phyloP scores from a whole-genome alignment of 2,113 vertebrate species.

The Crypturellus undulatus region DNA sequence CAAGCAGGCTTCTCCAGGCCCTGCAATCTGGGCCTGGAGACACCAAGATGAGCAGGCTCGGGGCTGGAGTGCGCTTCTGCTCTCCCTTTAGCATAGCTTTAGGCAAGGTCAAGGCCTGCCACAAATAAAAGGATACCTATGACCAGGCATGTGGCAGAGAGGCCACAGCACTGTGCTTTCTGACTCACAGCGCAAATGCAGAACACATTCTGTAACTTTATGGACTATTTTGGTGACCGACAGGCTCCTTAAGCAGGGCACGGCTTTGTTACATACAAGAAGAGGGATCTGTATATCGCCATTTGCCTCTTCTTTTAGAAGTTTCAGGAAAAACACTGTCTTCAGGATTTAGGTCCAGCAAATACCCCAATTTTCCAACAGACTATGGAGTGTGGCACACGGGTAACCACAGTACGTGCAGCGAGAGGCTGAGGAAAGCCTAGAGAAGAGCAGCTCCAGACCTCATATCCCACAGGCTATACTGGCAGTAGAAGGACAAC shows the following conservation, averaged over 20 bases:
- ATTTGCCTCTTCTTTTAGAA: background rate
- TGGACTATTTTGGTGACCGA: background rate
- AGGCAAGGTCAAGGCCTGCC: background rate
- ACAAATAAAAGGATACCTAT: background rate
- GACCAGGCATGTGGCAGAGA: fast-evolving
- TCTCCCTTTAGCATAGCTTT: background rate
- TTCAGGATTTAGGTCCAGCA: background rate
- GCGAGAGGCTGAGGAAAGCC: background rate
- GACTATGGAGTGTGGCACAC: background rate
- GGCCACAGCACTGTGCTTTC: background rate
- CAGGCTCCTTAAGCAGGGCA: background rate
- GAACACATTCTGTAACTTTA: background rate
- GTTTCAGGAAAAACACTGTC: background rate
- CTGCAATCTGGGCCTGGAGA: background rate
- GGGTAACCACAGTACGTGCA: background rate
- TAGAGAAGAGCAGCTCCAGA: background rate
- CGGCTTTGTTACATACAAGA: background rate
- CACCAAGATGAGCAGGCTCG: background rate
- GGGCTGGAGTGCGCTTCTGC: background rate
- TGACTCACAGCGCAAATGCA: background rate
- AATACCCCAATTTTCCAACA: background rate
- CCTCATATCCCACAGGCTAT: background rate
- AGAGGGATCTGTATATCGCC: background rate
- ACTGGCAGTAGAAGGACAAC: background rate
- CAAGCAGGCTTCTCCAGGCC: background rate